These are phyloP conservation scores for Lasioglossum figueresi DNA, from an alignment of 2,888 invertebrate species.

Conservation along the genomic window DNA sequence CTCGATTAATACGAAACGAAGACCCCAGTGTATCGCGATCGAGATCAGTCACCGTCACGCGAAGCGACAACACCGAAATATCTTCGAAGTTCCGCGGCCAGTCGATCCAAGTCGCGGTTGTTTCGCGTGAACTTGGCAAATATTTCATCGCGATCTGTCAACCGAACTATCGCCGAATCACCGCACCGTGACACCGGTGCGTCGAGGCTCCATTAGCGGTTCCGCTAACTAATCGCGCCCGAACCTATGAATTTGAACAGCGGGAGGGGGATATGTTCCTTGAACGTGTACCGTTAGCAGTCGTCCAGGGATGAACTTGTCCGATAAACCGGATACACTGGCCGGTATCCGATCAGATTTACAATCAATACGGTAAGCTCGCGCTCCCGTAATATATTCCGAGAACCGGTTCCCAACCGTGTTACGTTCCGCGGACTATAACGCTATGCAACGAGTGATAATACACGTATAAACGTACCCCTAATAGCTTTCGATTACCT, in stretches of 20 bases:
- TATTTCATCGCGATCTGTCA: slow-evolving; percentile 61
- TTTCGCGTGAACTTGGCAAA: slow-evolving; percentile 50
- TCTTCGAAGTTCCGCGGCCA: not conserved
- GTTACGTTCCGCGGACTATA: slow-evolving; percentile 52
- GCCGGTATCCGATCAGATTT: slow-evolving; percentile 55
- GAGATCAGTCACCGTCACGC: not conserved
- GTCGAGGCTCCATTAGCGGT: slow-evolving; percentile 29
- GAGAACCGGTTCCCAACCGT: slow-evolving; percentile 60
- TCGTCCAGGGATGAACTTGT: slow-evolving; percentile 35
- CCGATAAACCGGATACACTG: slow-evolving; percentile 25
- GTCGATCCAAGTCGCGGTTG: not conserved
- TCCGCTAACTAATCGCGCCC: slow-evolving; percentile 34
- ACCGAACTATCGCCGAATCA: slow-evolving; percentile 17
- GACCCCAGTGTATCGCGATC: no score
- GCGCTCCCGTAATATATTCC: slow-evolving; percentile 53
- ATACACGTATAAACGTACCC: slow-evolving; percentile 62
- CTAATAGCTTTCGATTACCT: slow-evolving; percentile 65
- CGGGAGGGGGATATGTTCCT: not conserved
- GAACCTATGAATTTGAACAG: slow-evolving; percentile 41
- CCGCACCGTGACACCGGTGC: slow-evolving; percentile 36
- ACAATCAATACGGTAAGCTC: slow-evolving; percentile 63
- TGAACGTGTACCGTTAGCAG: slow-evolving; percentile 37
- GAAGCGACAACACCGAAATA: not conserved
- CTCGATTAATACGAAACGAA: no score
- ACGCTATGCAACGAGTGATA: slow-evolving; percentile 58